Evolutionary conservation across 1,140 invertebrate species (phyloP).

Genomic region (Ceratina japonica): DNA sequence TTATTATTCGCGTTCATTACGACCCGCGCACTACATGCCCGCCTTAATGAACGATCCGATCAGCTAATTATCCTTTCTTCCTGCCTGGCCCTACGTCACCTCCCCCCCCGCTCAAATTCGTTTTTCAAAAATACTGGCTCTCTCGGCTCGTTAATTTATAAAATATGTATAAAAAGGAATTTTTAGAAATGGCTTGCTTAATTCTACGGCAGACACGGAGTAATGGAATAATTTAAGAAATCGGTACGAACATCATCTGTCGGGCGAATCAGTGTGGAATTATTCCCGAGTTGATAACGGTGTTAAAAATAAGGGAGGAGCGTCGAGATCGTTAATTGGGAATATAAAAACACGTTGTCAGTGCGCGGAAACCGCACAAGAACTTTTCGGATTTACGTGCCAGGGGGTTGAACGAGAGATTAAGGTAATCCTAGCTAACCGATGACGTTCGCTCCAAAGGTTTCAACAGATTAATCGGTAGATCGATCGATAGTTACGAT

Average conservation of each 20-base stretch:
- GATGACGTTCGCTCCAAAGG: slow-evolving; percentile 75
- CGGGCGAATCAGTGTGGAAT: no score
- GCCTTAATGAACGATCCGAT: slow-evolving; percentile 10
- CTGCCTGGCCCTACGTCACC: neutral
- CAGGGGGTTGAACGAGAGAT: slow-evolving; percentile 60
- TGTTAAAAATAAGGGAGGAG: no score
- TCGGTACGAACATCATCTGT: no score
- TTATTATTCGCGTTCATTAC: neutral
- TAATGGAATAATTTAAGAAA: no score
- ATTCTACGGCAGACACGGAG: no score
- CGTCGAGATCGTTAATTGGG: no score
- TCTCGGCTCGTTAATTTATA: no score
- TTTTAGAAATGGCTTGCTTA: no score
- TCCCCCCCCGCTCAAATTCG: neutral
- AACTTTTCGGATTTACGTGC: slow-evolving; percentile 52
- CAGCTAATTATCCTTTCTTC: slow-evolving; percentile 10
- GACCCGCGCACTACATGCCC: neutral
- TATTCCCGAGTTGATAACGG: no score
- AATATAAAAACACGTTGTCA: slow-evolving; percentile 51
- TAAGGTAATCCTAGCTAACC: slow-evolving; percentile 74
- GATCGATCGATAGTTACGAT: slow-evolving; percentile 55
- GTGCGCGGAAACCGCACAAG: slow-evolving; percentile 72
- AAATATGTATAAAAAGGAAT: no score
- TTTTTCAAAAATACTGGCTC: neutral
- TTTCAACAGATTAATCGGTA: slow-evolving; percentile 75